phyloP scores from a whole-genome alignment of 2,888 invertebrate genomes.

The Vanessa cardui region DNA sequence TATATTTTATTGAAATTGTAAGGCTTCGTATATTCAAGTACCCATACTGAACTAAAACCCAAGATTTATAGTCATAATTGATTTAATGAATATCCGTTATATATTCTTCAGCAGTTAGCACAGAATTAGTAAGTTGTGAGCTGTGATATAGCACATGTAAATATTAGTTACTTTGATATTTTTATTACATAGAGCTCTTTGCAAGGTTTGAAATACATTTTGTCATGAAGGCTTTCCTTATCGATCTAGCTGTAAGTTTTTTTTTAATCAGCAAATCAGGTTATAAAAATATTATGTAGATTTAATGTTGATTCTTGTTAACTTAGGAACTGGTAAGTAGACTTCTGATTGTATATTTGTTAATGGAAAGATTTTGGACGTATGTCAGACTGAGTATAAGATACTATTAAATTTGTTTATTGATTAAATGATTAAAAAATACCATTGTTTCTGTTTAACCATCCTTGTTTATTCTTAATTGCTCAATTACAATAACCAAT shows the following conservation, averaged over 20 bases:
- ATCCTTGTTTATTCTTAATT: slow-evolving; percentile 1
- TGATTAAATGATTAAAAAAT: slow-evolving; percentile 61
- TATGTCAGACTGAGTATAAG: slow-evolving; percentile 78
- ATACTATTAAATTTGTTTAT: slow-evolving; percentile 74
- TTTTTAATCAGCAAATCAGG: slow-evolving; percentile 24
- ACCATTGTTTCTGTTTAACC: slow-evolving; percentile 39
- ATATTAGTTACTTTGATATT: slow-evolving; percentile 44
- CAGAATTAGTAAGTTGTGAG: slow-evolving; percentile 65
- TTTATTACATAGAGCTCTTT: slow-evolving; percentile 21
- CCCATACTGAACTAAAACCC: slow-evolving; percentile 1
- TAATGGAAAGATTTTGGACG: slow-evolving; percentile 62
- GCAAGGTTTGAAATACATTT: slow-evolving; percentile 15
- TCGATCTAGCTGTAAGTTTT: slow-evolving; percentile 26
- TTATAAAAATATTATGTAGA: slow-evolving; percentile 29
- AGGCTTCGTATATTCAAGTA: background rate
- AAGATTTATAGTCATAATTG: slow-evolving; percentile 10
- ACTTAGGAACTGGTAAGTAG: slow-evolving; percentile 57
- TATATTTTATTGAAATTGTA: background rate
- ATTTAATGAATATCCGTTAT: background rate
- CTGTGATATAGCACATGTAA: slow-evolving; percentile 81
- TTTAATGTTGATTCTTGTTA: slow-evolving; percentile 39
- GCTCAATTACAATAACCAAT: background rate
- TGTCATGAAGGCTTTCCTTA: slow-evolving; percentile 22
- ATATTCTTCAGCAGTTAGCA: slow-evolving; percentile 29
- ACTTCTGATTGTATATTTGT: slow-evolving; percentile 62